Base-by-base conservation (phyloP, 2,888 invertebrate species). In the Drosophila affinis region DNA sequence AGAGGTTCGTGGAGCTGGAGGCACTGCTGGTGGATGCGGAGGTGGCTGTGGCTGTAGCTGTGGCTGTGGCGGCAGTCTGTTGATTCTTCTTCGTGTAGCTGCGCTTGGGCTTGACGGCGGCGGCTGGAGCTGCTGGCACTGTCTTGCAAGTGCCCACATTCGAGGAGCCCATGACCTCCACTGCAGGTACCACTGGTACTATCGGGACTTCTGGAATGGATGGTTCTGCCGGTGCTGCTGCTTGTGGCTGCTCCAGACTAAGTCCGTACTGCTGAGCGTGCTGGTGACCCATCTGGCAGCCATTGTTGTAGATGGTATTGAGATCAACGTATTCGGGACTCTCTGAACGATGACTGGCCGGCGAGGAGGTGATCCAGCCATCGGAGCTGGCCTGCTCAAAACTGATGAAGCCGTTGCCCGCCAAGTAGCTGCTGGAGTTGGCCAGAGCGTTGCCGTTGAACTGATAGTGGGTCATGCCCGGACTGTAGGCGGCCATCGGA, bases 301-400 rank as follows among this genome's bases (percentile, higher is more conserved):
- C 77, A 32, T 74, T 83, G 56, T 87, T 87, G 74, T 91, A 91
- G 52, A 92, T 91, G 17, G 86, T 83, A 73, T 90, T 92, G 34
- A 92, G 76, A 75, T 92, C 91, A 53, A 92, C 90, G 70, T 91
- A 92, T 71, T 92, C 92, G 32, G 92, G 92, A 80, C 92, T 92
- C 44, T 92, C 91, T 10, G 92, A 92, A 2, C 92, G 91, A 79
- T 92, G 91, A 55, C 92, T 92, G 10, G 91, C 90, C 29, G 92
- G 92, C 46, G 92, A 92, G 0, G 92, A 92, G 9, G 92, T 91
- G 71, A 91, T 89, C 92, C 92, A 92, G 58, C 92, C 92, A 80
- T 92, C 92, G 3, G 92, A 92, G 32, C 91, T 92, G 55, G 92
- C 90, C 64, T 92, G 91, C 76, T 91, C 91, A 49, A 91, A 91